These are phyloP conservation scores for Philypnodon macrostomus DNA, from an alignment of 2,797 vertebrate genomes.

Conservation along the genomic window DNA sequence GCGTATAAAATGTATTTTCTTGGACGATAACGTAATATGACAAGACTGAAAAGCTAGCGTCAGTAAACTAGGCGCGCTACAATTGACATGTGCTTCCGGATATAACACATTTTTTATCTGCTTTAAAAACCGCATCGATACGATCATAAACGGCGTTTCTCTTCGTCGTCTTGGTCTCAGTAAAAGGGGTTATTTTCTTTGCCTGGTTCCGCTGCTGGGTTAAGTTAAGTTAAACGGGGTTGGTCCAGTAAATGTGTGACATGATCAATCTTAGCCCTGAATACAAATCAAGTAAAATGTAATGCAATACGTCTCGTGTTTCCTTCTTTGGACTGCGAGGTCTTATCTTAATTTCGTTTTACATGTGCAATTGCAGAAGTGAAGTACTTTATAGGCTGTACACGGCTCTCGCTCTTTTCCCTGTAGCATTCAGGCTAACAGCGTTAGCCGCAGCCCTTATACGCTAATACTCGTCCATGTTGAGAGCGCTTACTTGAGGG, in stretches of 20 bases:
- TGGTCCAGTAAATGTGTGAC: conserved; percentile 4
- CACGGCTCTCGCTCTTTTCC: conserved; percentile 25
- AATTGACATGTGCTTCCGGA: conserved; percentile 72
- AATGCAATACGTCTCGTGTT: too few relatives aligned
- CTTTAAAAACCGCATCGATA: conserved; percentile 26
- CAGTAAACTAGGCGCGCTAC: conserved; percentile 38
- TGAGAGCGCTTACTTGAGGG: conserved; percentile 45
- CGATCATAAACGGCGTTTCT: neutral
- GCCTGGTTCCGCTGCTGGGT: neutral
- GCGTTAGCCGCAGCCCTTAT: conserved; percentile 34
- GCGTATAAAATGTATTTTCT: neutral
- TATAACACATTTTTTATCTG: conserved; percentile 54
- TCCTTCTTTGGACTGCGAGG: neutral
- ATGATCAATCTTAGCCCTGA: neutral
- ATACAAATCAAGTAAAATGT: neutral
- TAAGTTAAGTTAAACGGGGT: conserved; percentile 11
- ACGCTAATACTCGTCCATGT: conserved; percentile 49
- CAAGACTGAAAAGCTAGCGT: conserved; percentile 30
- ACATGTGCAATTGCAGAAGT: neutral
- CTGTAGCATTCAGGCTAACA: conserved; percentile 34
- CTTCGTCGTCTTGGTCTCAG: neutral
- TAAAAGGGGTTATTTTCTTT: neutral
- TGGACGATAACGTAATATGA: neutral
- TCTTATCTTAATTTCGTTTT: neutral
- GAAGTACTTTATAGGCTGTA: conserved; percentile 17